Evolutionary conservation across 2,797 vertebrate species (phyloP).

Genomic region (Darevskia mixta): DNA sequence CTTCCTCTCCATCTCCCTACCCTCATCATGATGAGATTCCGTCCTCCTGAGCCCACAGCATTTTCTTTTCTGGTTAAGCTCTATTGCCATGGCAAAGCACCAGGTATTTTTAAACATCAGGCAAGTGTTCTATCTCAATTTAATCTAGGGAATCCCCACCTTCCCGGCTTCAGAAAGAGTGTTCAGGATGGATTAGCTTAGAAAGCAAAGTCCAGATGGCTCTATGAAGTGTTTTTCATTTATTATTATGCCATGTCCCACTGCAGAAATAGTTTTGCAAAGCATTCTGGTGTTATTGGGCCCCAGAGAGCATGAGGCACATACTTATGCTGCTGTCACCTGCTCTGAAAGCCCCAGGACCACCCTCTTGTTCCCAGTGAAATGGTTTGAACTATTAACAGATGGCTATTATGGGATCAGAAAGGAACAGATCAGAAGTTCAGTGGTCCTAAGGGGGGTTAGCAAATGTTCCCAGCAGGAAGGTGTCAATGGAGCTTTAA

Average conservation of each 20-base stretch:
- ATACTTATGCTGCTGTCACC: slow-evolving; percentile 57
- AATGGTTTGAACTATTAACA: slow-evolving; percentile 66
- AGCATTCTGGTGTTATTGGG: slow-evolving; percentile 55
- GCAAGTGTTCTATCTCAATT: neutral
- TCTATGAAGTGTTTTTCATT: slow-evolving; percentile 59
- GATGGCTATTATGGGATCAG: slow-evolving; percentile 61
- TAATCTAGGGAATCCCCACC: neutral
- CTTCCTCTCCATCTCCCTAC: neutral
- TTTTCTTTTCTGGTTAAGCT: neutral
- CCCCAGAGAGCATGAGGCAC: slow-evolving; percentile 64
- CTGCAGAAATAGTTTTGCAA: slow-evolving; percentile 63
- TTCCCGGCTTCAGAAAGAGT: slow-evolving; percentile 4
- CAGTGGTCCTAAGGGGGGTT: slow-evolving; percentile 58
- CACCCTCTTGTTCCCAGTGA: slow-evolving; percentile 58
- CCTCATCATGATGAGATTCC: neutral
- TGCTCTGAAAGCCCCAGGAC: slow-evolving; percentile 45
- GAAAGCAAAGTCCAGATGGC: slow-evolving; percentile 67
- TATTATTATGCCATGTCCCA: slow-evolving; percentile 59
- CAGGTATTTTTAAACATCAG: neutral
- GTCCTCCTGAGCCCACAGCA: neutral
- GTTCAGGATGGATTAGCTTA: slow-evolving; percentile 62
- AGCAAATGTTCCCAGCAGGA: slow-evolving; percentile 70
- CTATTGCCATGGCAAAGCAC: neutral
- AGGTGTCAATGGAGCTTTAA: slow-evolving; percentile 65
- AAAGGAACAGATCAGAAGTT: slow-evolving; percentile 61